A percentile compares a stretch with the other conserved stretches of the same genome.
These are phyloP conservation scores for Centruroides sculpturatus DNA, from an alignment of 1,140 invertebrate species.

Conservation along the genomic window DNA sequence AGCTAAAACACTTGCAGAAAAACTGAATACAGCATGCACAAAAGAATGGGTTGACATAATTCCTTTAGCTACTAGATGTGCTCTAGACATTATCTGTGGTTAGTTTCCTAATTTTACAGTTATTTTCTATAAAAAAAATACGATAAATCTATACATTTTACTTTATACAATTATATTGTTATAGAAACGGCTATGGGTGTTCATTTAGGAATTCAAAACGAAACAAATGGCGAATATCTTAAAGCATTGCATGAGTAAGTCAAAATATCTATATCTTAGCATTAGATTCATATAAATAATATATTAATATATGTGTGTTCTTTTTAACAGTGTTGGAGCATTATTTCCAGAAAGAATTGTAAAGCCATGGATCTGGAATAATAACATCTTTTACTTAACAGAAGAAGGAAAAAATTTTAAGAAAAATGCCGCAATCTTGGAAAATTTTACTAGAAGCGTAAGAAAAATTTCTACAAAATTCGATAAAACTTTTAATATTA, in stretches of 20 bases:
- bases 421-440: no score
- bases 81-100: constrained; percentile 19
- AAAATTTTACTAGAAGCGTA: no score
- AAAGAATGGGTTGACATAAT: constrained; percentile 6
- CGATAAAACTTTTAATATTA: no score
- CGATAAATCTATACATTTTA: no score
- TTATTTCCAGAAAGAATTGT: no score
- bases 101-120: not conserved
- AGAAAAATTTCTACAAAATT: no score
- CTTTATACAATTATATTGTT: constrained; percentile 22
- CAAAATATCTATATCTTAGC: no score
- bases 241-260: constrained; percentile 43
- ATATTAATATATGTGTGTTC: not conserved
- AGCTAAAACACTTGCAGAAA: constrained; percentile 41
- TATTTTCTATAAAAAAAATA: no score
- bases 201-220: constrained; percentile 48
- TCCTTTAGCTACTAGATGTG: constrained; percentile 9
- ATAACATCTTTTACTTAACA: constrained; percentile 3
- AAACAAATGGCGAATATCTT: constrained; percentile 55
- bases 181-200: constrained; percentile 73
- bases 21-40: constrained; percentile 31
- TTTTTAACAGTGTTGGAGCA: constrained; percentile 17
- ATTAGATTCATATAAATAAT: no score
- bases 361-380: constrained; percentile 1
- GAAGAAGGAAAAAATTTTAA: not conserved